phyloP scores from a whole-genome alignment of 2,888 invertebrate genomes.

The Dryomyza anilis region DNA sequence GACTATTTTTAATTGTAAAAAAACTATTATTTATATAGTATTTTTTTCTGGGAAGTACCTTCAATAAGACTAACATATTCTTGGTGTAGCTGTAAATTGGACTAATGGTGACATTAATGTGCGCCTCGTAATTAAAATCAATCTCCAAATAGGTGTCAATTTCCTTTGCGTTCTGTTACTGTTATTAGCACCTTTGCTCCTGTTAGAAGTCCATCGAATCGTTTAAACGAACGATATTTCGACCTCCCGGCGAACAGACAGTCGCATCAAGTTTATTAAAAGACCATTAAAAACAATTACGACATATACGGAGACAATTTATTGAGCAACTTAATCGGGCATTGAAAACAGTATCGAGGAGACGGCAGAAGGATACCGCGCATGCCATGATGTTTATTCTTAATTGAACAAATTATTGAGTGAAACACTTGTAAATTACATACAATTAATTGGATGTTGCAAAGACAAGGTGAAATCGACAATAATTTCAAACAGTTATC shows the following conservation, averaged over 20 bases:
- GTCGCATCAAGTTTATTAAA: constrained; percentile 19
- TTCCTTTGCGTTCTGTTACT: constrained; percentile 3
- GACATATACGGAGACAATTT: constrained; percentile 14
- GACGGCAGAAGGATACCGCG: neutral
- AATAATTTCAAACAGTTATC: no score
- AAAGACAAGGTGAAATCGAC: no score
- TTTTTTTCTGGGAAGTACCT: no score
- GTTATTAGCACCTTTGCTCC: neutral
- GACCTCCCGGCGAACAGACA: neutral
- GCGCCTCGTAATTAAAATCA: constrained; percentile 4
- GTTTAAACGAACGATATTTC: no score
- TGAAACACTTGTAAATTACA: no score
- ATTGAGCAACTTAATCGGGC: constrained; percentile 22
- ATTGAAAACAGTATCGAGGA: constrained; percentile 6
- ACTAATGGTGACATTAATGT: constrained; percentile 17
- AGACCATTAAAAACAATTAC: constrained; percentile 20
- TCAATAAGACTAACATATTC: no score
- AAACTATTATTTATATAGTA: no score
- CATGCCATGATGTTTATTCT: neutral
- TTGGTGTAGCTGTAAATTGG: constrained; percentile 18
- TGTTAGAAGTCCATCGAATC: no score
- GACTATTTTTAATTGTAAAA: no score
- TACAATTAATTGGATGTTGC: no score
- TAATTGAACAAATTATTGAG: neutral
- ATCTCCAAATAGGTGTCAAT: constrained; percentile 11